phyloP scores from a whole-genome alignment of 2,888 invertebrate species.

The Andrena camellia region DNA sequence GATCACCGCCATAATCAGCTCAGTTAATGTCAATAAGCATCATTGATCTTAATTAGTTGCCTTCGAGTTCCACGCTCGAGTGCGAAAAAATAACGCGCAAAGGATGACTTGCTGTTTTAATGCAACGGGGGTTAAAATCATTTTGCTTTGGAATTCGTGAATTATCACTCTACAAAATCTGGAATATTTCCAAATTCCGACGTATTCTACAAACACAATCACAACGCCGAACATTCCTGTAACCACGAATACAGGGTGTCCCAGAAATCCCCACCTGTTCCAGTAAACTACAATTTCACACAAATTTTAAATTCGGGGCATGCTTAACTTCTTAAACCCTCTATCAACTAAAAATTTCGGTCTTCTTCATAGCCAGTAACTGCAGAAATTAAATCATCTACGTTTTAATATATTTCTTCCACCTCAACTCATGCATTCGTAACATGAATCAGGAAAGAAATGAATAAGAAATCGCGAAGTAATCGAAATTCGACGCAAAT shows the following conservation, averaged over 20 bases:
- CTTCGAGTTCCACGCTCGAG: background rate
- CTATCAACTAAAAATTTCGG: no score
- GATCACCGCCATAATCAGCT: slow-evolving; percentile 33
- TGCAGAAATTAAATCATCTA: no score
- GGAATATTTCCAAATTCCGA: background rate
- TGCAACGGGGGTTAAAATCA: background rate
- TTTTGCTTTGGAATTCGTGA: background rate
- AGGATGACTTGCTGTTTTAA: background rate
- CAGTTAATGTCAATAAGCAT: slow-evolving; percentile 10
- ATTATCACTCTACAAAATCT: background rate
- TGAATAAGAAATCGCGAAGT: background rate
- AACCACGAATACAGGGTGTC: background rate
- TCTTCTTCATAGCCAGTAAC: no score
- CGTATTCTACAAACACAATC: background rate
- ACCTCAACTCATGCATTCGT: no score
- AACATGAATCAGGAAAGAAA: no score
- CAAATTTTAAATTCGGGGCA: background rate
- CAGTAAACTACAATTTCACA: background rate
- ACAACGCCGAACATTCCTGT: background rate
- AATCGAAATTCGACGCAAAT: background rate
- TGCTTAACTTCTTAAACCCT: no score
- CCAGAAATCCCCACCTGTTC: background rate
- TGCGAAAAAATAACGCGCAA: background rate
- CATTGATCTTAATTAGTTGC: slow-evolving; percentile 14
- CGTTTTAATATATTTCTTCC: no score